These are phyloP conservation scores for Nemurella pictetii DNA, from an alignment of 2,888 invertebrate genomes.

Conservation along the genomic window DNA sequence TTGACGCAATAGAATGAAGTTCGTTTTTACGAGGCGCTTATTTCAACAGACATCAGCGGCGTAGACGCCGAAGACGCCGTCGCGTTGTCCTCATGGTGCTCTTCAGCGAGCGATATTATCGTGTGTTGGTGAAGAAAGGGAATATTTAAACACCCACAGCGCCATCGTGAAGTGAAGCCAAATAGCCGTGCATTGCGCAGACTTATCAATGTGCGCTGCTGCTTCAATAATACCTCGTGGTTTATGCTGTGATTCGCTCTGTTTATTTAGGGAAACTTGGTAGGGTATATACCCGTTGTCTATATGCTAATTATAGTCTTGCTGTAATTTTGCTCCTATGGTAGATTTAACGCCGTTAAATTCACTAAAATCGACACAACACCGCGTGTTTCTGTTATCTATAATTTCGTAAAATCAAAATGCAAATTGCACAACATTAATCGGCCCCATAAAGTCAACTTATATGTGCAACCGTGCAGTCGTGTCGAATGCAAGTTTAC, in stretches of 20 bases:
- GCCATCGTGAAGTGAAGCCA: background rate
- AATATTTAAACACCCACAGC: background rate
- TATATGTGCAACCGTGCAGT: background rate
- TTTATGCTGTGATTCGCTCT: background rate
- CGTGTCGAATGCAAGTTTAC: background rate
- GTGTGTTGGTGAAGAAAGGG: background rate
- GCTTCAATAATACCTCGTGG: background rate
- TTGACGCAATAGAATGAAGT: conserved; percentile 20
- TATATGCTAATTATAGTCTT: background rate
- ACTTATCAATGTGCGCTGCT: background rate
- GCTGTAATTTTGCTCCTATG: background rate
- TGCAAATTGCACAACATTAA: background rate
- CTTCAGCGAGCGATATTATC: background rate
- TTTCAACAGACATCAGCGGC: conserved; percentile 32
- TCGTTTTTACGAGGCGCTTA: conserved; percentile 40
- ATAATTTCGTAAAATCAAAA: background rate
- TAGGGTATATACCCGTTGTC: background rate
- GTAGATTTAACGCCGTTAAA: background rate
- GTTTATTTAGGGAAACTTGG: background rate
- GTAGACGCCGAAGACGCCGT: background rate
- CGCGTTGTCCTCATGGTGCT: background rate
- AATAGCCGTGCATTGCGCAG: background rate
- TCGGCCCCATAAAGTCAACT: background rate
- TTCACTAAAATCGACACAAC: background rate
- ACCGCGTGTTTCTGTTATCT: background rate